Evolutionary conservation across 2,113 vertebrate genomes (phyloP), one percentile per base, ranked within the genome.

Genomic region (Dissostichus mawsoni): DNA sequence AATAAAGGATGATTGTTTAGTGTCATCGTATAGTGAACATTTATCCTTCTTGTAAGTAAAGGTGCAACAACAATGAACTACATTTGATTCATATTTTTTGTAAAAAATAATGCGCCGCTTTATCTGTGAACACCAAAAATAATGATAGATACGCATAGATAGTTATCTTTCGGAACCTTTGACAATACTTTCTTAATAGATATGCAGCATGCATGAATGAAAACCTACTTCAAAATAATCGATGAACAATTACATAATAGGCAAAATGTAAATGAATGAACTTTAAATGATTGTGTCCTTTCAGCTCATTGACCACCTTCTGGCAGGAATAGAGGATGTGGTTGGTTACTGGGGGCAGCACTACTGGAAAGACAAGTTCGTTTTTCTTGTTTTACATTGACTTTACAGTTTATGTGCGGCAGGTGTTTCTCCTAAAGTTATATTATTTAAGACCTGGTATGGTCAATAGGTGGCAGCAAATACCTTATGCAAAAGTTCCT

Each of bases 291-390:
- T 29, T 29, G 29, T 29, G 29, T 71, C 16, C 18, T 94, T 63
- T 80, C 52, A 97, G 95, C 94, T 97, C 87, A 83, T 97, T 90
- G 96, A 97, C 93, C 95, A 96, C 82, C 92, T 97, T 89, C 83
- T 96, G 89, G 93, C 95, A 83, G 96, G 96, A 44, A 96, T 96
- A 66, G 95, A 98, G 92, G 96, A 96, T 61, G 94, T 96, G 89
- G 95, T 95, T 45, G 96, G 96, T 69, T 96, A 95, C 87, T 96
- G 96, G 94, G 96, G 96, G 69, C 95, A 96, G 70, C 95, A 97
- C 91, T 96, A 96, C 93, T 97, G 96, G 96, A 97, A 96, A 93
- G 96, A 97, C 93, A 96, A 95, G 96, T 96, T 93, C 93, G 92
- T 84, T 62, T 64, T 13, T n/a, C 0, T 4, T 17, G 8, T 45